These are phyloP conservation scores for Aphaenogaster floridana DNA, from an alignment of 1,140 invertebrate genomes.

Conservation along the genomic window DNA sequence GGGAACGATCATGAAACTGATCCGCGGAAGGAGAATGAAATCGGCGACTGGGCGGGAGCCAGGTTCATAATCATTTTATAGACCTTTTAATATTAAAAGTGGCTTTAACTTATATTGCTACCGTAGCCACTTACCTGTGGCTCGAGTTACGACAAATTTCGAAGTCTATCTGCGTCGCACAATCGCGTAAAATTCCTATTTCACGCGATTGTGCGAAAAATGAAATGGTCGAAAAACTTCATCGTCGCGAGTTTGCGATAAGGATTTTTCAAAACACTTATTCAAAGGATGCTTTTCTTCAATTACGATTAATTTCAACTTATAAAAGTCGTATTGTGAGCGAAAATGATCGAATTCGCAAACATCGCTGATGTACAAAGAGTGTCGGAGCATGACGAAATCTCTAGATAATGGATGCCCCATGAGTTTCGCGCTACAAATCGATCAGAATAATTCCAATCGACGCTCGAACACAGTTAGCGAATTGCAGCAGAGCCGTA, in stretches of 20 bases:
- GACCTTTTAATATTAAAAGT: conserved; percentile 72
- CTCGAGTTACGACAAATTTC: conserved; percentile 51
- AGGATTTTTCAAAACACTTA: background rate
- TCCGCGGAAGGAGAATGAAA: conserved; percentile 42
- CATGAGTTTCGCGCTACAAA: conserved; percentile 51
- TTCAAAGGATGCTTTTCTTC: background rate
- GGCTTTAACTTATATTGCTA: conserved; percentile 67
- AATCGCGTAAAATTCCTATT: conserved; percentile 34
- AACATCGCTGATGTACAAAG: background rate
- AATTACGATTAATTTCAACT: background rate
- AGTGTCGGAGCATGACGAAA: background rate
- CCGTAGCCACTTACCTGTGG: conserved; percentile 37
- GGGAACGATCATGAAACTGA: conserved; percentile 53
- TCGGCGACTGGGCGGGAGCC: background rate
- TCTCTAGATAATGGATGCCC: conserved; percentile 38
- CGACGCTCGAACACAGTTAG: conserved; percentile 57
- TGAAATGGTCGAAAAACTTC: conserved; percentile 42
- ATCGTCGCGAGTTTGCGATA: background rate
- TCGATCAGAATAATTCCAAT: conserved; percentile 68
- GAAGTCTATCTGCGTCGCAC: conserved; percentile 47
- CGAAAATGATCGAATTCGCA: background rate
- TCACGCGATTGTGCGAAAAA: background rate
- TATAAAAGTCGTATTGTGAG: background rate
- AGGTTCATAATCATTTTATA: conserved; percentile 68
- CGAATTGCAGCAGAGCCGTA: conserved; percentile 60